A percentile compares a stretch with the other conserved stretches of the same genome.
phyloP scores from a whole-genome alignment of 2,888 invertebrate genomes.

The Xestia rhomboidea region DNA sequence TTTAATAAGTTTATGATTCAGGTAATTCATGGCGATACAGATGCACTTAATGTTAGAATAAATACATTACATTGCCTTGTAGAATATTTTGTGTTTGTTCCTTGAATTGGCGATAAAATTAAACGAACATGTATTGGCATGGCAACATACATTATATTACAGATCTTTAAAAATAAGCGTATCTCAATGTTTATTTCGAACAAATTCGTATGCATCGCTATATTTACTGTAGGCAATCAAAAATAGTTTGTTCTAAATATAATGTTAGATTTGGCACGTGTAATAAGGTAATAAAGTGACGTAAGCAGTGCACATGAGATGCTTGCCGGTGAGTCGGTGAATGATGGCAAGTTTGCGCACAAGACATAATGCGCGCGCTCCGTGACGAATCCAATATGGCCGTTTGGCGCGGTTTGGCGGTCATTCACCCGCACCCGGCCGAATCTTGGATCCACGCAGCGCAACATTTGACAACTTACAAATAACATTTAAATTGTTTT shows the following conservation, averaged over 20 bases:
- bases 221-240: slow-evolving; percentile 40
- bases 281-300: slow-evolving; percentile 57
- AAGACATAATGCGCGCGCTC: slow-evolving; percentile 86
- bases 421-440: slow-evolving; percentile 86
- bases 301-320: slow-evolving; percentile 55
- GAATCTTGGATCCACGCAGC: slow-evolving; percentile 78
- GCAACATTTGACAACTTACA: slow-evolving; percentile 78
- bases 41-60: not conserved
- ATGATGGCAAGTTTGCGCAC: slow-evolving; percentile 70
- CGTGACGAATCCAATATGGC: slow-evolving; percentile 90
- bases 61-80: not conserved
- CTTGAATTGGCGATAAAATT: slow-evolving; percentile 24
- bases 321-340: slow-evolving; percentile 53
- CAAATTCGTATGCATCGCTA: slow-evolving; percentile 48
- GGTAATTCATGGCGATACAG: not conserved
- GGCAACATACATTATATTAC: slow-evolving; percentile 27
- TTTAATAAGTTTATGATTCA: not conserved
- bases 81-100: not conserved
- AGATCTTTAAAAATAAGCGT: slow-evolving; percentile 43
- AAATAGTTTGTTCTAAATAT: slow-evolving; percentile 58
- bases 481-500: slow-evolving; percentile 62
- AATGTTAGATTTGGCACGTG: slow-evolving; percentile 58
- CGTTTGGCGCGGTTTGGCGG: slow-evolving; percentile 89
- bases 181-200: slow-evolving; percentile 49
- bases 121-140: slow-evolving; percentile 17